Base-by-base conservation (phyloP, 1,140 invertebrate genomes). In the Solen grandis region DNA sequence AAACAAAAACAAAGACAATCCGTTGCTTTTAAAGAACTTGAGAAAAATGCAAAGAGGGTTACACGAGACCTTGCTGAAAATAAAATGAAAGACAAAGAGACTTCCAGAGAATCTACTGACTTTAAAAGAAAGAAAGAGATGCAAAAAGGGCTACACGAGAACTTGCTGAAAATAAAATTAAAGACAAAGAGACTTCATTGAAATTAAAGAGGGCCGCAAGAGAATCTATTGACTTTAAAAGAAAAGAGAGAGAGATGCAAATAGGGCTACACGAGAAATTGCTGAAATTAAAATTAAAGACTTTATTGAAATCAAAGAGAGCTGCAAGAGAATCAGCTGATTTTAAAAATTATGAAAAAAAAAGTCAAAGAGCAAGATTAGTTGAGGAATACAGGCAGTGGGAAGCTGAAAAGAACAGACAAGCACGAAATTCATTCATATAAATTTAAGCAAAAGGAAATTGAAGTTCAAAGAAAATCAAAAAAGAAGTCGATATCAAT, bases 51-150 rank as follows among this genome's bases (percentile, higher is more conserved):
- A n/a, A n/a, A n/a, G n/a, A n/a, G n/a, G n/a, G n/a, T n/a, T n/a
- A n/a, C n/a, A n/a, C n/a, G n/a, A n/a, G n/a, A n/a, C n/a, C n/a
- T n/a, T n/a, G n/a, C n/a, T n/a, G 5, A 38, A 38, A 31, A 13
- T 29, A n/a, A 22, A 29, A 29, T 19, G 19, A 54, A 54, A 29
- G 52, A 41, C 27, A 73, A 73, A 59, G 22, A 36, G 29, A 59
- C 35, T 25, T 52, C 69, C 16, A 73, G 55, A 38, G 16, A 27
- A 14, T 27, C 16, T 59, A 4, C 10, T 25, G 14, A 25, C 13
- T 35, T 54, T 38, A 59, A 59, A 27, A 73, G 29, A 73, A 59
- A 19, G 69, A 73, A 36, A 73, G 8, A 73, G n/a, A 33, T 5
- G 35, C 29, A 35, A 52, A 73, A 35, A 59, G 35, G 19, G 25